These are phyloP conservation scores for Seira musarum DNA, from an alignment of 2,888 invertebrate species.

Conservation along the genomic window DNA sequence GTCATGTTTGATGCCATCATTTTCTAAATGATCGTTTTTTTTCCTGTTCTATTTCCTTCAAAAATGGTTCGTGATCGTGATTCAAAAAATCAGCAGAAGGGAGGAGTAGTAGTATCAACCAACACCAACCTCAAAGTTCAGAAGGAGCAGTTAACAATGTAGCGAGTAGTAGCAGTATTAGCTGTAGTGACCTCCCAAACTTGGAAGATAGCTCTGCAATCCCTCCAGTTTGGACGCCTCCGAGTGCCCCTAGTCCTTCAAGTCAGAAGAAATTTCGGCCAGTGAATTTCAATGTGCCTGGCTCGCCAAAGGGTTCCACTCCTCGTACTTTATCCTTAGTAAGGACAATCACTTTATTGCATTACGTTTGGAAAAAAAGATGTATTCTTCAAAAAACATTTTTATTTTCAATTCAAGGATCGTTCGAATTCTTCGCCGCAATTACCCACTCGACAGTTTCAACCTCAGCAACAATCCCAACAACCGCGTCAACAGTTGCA, in stretches of 20 bases:
- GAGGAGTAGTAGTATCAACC: slow-evolving; percentile 70
- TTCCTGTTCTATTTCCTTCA: not conserved
- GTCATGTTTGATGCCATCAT: not conserved
- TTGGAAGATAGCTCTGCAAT: slow-evolving; percentile 70
- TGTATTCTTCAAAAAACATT: slow-evolving; percentile 6
- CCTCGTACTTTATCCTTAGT: slow-evolving; percentile 64
- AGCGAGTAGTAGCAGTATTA: slow-evolving; percentile 41
- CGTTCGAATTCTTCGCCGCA: slow-evolving; percentile 63
- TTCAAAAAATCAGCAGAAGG: slow-evolving; percentile 76
- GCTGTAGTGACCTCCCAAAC: slow-evolving; percentile 60
- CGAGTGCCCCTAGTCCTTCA: slow-evolving; percentile 82
- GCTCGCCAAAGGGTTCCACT: slow-evolving; percentile 76
- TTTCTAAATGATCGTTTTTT: not conserved
- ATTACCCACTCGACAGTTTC: slow-evolving; percentile 40
- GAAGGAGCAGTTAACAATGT: slow-evolving; percentile 38
- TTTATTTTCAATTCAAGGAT: slow-evolving; percentile 50
- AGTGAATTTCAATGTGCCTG: slow-evolving; percentile 82
- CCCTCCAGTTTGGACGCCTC: slow-evolving; percentile 86
- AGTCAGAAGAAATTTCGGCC: slow-evolving; percentile 86
- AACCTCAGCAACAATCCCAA: slow-evolving; percentile 15
- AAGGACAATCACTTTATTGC: slow-evolving; percentile 24
- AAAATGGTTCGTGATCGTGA: slow-evolving; percentile 8
- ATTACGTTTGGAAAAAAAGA: not conserved
- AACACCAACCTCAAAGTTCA: slow-evolving; percentile 55
- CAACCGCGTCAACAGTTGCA: slow-evolving; percentile 22